Percentiles rank a stretch among this genome's conserved stretches.
Evolutionary conservation across 2,888 invertebrate genomes (phyloP).

Genomic region (Hetaerina titia): DNA sequence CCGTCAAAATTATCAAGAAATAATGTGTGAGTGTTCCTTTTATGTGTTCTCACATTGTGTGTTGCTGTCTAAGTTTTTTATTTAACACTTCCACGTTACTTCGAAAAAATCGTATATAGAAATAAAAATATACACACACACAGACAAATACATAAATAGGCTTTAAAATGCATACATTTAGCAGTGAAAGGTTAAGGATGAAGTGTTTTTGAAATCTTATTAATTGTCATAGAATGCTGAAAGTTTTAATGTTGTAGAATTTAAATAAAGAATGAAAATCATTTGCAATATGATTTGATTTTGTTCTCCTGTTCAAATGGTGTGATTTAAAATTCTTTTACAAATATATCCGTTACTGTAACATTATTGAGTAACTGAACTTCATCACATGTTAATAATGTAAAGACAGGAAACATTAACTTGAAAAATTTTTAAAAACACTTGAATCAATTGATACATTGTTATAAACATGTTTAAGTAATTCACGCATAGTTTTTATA

Average conservation of each 20-base stretch:
- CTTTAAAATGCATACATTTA: too few relatives aligned
- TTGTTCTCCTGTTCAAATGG: background rate
- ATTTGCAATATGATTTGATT: background rate
- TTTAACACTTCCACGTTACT: too few relatives aligned
- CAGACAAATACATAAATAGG: too few relatives aligned
- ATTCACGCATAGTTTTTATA: background rate
- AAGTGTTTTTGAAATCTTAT: background rate
- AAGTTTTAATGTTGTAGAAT: background rate
- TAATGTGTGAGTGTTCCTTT: too few relatives aligned
- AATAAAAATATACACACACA: too few relatives aligned
- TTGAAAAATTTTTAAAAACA: background rate
- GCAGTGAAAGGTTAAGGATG: background rate
- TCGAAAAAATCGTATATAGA: too few relatives aligned
- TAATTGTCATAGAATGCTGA: background rate
- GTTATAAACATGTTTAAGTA: background rate
- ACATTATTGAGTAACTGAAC: background rate
- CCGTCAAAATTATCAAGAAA: too few relatives aligned
- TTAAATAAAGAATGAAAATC: background rate
- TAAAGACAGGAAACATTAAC: background rate
- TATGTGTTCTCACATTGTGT: too few relatives aligned
- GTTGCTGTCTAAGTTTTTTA: too few relatives aligned
- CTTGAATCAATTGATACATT: background rate
- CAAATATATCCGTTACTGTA: background rate
- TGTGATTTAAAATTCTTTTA: too few relatives aligned
- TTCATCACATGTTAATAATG: background rate